Base-by-base conservation (phyloP, 2,113 vertebrate genomes). In the Lichenostomus cassidix region DNA sequence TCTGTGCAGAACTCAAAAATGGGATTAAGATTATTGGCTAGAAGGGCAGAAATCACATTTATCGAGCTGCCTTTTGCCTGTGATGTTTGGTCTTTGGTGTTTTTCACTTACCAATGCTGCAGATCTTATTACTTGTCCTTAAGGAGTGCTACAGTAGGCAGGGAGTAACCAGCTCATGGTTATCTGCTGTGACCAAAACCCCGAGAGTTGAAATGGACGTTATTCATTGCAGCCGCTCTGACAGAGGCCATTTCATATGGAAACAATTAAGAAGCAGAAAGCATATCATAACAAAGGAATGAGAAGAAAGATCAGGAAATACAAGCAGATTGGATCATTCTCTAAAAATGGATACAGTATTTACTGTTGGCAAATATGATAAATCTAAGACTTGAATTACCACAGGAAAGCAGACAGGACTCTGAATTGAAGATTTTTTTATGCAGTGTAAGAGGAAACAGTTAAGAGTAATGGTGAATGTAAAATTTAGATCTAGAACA, bases 271-370 rank as follows among this genome's bases (percentile, higher is more conserved):
- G 70, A 96, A 28, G 75, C 91, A 94, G 71, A 87, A 95, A 93
- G 65, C 83, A 96, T 97, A 97, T 97, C 52, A 80, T 92, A 97
- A 93, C 81, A 96, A 97, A 94, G 78, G 88, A 92, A 96, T 96
- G 92, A 93, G 87, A 94, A 85, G 79, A 73, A 89, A 94, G 78
- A 92, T 96, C 83, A 97, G 91, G 96, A 98, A 97, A 90, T 89
- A 79, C 59, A 71, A 74, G 83, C 59, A 95, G 86, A 91, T 87
- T 93, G 88, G 65, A 56, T 80, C 79, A 94, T 53, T 69, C 46
- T 94, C 87, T 90, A 92, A 96, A 97, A 96, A 94, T 52, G 60
- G 86, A 83, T 89, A 83, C 86, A n/a, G 67, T 87, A 90, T 92
- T 93, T 97, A 83, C 71, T 90, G 68, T 35, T 92, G 83, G 46